These are phyloP conservation scores for Harpegnathos saltator DNA, from an alignment of 1,140 invertebrate species.

Conservation along the genomic window DNA sequence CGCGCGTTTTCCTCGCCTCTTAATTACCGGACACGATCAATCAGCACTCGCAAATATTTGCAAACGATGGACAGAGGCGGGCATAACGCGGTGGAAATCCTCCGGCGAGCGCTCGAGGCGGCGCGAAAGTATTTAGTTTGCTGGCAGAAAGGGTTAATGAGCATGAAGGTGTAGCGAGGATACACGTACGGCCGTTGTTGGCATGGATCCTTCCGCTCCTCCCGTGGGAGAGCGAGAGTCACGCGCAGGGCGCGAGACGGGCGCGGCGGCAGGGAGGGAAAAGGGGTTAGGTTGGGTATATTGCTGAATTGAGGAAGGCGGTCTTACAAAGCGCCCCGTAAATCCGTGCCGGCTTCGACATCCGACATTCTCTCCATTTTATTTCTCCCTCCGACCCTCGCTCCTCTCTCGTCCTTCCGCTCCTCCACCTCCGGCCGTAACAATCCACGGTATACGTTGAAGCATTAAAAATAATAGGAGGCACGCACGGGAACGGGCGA, in stretches of 20 bases:
- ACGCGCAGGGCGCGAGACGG: conserved; percentile 24
- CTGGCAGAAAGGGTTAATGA: conserved; percentile 69
- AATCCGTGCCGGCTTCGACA: conserved; percentile 85
- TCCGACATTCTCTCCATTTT: conserved; percentile 83
- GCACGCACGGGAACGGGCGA: conserved; percentile 59
- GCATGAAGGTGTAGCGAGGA: conserved; percentile 63
- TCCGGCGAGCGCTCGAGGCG: conserved; percentile 6
- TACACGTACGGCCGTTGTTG: conserved; percentile 68
- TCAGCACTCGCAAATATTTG: too few species aligned
- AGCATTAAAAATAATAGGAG: conserved; percentile 83
- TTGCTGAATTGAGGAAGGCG: conserved; percentile 86
- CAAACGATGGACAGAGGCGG: not conserved
- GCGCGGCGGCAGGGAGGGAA: conserved; percentile 48
- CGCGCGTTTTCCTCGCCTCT: too few species aligned
- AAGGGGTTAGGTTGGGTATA: conserved; percentile 78
- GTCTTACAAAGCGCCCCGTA: conserved; percentile 86
- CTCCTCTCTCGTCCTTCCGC: conserved; percentile 66
- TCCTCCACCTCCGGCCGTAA: conserved; percentile 62
- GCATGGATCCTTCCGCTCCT: conserved; percentile 51
- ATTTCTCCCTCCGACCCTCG: conserved; percentile 71
- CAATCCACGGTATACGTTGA: conserved; percentile 77
- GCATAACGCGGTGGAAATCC: conserved; percentile 19
- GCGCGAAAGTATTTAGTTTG: conserved; percentile 68
- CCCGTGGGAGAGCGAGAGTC: conserved; percentile 65
- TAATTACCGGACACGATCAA: too few species aligned